These are phyloP conservation scores for Nasonovia ribisnigri DNA, from an alignment of 2,888 invertebrate genomes.

Conservation along the genomic window DNA sequence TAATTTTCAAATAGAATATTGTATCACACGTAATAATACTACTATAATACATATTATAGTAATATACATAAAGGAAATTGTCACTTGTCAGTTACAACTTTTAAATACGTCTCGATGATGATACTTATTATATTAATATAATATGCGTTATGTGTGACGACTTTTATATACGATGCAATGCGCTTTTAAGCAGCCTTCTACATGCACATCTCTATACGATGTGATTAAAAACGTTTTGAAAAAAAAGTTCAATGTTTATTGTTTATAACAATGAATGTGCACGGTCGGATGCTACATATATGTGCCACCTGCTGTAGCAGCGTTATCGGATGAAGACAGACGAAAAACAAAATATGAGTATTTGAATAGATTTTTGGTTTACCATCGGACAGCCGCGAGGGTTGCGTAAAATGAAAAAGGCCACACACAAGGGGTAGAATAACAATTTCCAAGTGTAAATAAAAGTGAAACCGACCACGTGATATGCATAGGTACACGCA, in stretches of 20 bases:
- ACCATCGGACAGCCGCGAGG: not conserved
- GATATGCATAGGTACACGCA: not conserved
- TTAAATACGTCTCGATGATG: not conserved
- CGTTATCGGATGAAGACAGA: not conserved
- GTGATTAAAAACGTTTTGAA: not conserved
- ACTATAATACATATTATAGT: no score
- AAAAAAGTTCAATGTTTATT: not conserved
- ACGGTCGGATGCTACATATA: not conserved
- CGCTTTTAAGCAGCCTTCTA: not conserved
- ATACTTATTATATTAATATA: not conserved
- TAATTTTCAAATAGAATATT: not conserved
- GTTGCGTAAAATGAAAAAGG: not conserved
- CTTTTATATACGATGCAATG: not conserved
- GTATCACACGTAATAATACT: not conserved
- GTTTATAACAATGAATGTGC: not conserved
- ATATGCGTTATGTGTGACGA: not conserved
- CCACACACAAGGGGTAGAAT: not conserved
- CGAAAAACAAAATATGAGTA: not conserved
- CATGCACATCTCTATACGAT: not conserved
- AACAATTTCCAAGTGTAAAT: not conserved
- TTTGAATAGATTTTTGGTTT: not conserved
- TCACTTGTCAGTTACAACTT: not conserved
- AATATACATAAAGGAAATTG: not conserved
- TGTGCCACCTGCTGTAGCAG: not conserved
- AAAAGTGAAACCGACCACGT: slow-evolving; percentile 11